Conservation (phyloP, 2,888 invertebrate species). For the Napeogenes inachia region DNA sequence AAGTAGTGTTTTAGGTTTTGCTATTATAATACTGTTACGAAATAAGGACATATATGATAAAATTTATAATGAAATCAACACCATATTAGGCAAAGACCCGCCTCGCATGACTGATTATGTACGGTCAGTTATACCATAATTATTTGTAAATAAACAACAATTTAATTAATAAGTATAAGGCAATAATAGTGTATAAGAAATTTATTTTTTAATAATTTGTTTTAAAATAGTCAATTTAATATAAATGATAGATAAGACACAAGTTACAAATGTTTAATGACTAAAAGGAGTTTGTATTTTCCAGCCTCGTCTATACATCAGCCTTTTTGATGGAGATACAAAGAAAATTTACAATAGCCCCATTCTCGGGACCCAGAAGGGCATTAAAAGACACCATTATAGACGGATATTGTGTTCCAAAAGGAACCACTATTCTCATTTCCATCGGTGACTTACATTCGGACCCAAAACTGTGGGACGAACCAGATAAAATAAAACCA, state of each 20-base stretch:
- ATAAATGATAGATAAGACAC: no score
- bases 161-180: no score
- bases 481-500: slow-evolving; percentile 76
- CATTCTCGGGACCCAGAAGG: slow-evolving; percentile 73
- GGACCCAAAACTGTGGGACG: slow-evolving; percentile 71
- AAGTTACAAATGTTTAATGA: no score
- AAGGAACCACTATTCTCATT: slow-evolving; percentile 71
- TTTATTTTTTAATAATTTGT: no score
- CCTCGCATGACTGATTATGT: slow-evolving; percentile 51
- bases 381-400: slow-evolving; percentile 49
- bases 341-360: slow-evolving; percentile 70
- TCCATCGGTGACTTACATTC: slow-evolving; percentile 70
- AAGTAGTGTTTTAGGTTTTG: slow-evolving; percentile 78
- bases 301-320: slow-evolving; percentile 67
- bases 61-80: slow-evolving; percentile 78
- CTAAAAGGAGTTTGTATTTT: slow-evolving; percentile 29
- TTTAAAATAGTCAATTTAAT: no score
- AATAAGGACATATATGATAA: slow-evolving; percentile 76
- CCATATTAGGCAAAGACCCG: slow-evolving; percentile 62
- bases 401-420: slow-evolving; percentile 61
- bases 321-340: slow-evolving; percentile 76
- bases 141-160: no score
- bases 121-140: slow-evolving; percentile 9
- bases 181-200: no score
- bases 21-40: slow-evolving; percentile 73